phyloP scores from a whole-genome alignment of 1,140 invertebrate genomes.

The Musca vetustissima region DNA sequence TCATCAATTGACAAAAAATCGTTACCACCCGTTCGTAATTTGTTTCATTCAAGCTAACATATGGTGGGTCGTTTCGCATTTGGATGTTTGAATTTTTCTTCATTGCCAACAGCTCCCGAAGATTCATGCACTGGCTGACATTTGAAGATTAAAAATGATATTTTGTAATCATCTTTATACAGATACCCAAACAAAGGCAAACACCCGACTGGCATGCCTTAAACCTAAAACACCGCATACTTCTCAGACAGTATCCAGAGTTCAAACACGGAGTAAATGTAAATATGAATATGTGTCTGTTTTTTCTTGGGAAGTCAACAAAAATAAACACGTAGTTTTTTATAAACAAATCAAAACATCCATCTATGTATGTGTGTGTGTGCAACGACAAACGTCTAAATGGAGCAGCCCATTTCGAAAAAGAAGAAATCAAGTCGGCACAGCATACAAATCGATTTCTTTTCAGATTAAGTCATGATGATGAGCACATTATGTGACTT shows the following conservation, averaged over 20 bases:
- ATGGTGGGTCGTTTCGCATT: too few relatives aligned
- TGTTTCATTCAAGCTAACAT: too few relatives aligned
- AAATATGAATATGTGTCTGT: neutral
- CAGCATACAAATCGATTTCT: constrained; percentile 46
- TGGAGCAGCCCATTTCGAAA: neutral
- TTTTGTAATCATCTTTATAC: neutral
- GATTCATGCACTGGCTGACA: neutral
- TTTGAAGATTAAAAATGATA: constrained; percentile 10
- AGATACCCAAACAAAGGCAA: neutral
- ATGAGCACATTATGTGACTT: constrained; percentile 35
- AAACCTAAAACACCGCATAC: too few relatives aligned
- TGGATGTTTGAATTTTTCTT: too few relatives aligned
- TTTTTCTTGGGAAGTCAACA: neutral
- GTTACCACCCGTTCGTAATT: too few relatives aligned
- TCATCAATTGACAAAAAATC: too few relatives aligned
- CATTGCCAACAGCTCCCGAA: too few relatives aligned
- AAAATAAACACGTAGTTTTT: neutral
- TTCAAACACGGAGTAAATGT: too few relatives aligned
- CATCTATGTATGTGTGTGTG: neutral
- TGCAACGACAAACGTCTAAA: neutral
- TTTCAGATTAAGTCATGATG: constrained; percentile 51
- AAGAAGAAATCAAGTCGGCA: constrained; percentile 1
- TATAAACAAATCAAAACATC: neutral
- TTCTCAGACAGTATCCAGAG: too few relatives aligned
- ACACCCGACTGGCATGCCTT: too few relatives aligned